Percentiles rank a stretch among this genome's conserved stretches.
Conservation (phyloP, 2,888 invertebrate species). For the Lasius fuliginosus region DNA sequence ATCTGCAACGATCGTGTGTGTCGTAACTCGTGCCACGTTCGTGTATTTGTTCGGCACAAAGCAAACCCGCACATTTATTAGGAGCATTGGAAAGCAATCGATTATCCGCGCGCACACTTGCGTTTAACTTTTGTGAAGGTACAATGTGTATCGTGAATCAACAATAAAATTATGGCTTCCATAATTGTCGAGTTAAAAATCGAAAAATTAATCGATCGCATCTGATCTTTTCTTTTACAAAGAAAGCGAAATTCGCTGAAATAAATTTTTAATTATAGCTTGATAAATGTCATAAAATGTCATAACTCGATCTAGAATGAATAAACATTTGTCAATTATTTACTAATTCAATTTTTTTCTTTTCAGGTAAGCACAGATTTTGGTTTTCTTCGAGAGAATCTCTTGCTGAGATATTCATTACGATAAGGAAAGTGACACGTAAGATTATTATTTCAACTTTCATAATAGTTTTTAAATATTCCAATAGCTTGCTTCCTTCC, state of each 20-base stretch:
- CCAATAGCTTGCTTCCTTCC: not conserved
- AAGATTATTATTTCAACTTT: slow-evolving; percentile 13
- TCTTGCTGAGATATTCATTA: slow-evolving; percentile 10
- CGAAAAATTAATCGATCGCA: slow-evolving; percentile 45
- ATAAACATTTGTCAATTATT: slow-evolving; percentile 12
- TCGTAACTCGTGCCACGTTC: slow-evolving; percentile 47
- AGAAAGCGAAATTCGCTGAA: not conserved
- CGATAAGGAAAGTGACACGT: not conserved
- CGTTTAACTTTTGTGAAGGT: slow-evolving; percentile 48
- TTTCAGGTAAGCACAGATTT: slow-evolving; percentile 46
- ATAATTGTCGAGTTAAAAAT: slow-evolving; percentile 42
- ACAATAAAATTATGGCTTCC: slow-evolving; percentile 46
- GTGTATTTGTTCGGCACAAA: slow-evolving; percentile 48
- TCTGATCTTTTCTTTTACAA: slow-evolving; percentile 12
- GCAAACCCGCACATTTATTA: slow-evolving; percentile 53
- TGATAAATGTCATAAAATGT: not conserved
- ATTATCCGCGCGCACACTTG: slow-evolving; percentile 54
- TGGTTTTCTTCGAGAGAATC: not conserved
- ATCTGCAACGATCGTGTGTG: slow-evolving; percentile 43
- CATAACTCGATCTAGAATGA: not conserved
- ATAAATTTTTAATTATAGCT: slow-evolving; percentile 23
- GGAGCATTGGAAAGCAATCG: slow-evolving; percentile 51
- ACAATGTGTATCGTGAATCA: slow-evolving; percentile 40
- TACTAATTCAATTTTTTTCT: slow-evolving; percentile 11
- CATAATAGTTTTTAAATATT: not conserved